Evolutionary conservation across 2,113 vertebrate species (phyloP), one percentile per base, ranked within the genome.

Genomic region (Platysternon megacephalum): DNA sequence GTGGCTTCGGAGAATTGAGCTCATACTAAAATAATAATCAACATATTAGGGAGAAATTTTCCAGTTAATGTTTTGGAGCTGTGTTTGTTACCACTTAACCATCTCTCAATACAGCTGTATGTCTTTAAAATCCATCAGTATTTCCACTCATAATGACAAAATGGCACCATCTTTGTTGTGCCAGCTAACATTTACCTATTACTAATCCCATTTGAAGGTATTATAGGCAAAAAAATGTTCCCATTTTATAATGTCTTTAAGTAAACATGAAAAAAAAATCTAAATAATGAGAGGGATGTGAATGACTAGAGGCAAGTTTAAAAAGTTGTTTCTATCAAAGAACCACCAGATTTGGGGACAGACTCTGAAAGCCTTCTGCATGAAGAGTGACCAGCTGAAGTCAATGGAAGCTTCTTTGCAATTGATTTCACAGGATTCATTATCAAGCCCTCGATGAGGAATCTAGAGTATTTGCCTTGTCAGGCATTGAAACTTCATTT

Each of bases 1-100:
- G 11, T 13, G 74, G 4, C 11, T 26, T 78, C 3, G 74, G 24
- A 56, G 0, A 5, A 65, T 29, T 6, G n/a, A 1, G 1, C 61
- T 79, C 53, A 12, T 28, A 48, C 19, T 49, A 17, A 76, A 56
- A 91, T 84, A 85, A 4, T 46, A 24, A n/a, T n/a, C n/a, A n/a
- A 65, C 11, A 0, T 11, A 85, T 49, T 17, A 51, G 46, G 3
- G 26, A 2, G 24, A 26, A 87, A 91, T 87, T 65, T 83, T 55
- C 35, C 13, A 29, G 35, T 29, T 78, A 1, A 72, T 76, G 11
- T 78, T 72, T 79, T 90, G 74, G 2, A 83, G 82, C 42, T 42
- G 88, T 78, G 53, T 86, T 13, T 39, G 4, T 68, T 48, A 13
- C 2, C 79, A 24, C 0, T 81, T 86, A 89, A 48, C 32, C 76